A percentile compares a stretch with the other conserved stretches of the same genome.
Evolutionary conservation across 1,140 invertebrate species (phyloP).

Genomic region (Copidosoma floridanum): DNA sequence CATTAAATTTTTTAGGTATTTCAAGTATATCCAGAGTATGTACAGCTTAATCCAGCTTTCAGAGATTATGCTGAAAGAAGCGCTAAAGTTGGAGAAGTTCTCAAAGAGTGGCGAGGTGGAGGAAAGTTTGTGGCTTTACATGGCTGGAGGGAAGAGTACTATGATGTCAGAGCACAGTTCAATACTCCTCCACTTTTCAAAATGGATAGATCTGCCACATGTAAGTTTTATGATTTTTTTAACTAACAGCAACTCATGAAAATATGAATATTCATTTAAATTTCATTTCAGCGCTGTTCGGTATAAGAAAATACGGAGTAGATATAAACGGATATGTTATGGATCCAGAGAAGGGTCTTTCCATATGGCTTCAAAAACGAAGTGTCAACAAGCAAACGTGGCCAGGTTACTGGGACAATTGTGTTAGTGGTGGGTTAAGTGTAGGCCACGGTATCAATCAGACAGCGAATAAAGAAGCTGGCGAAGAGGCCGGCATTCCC

Average conservation of each 20-base stretch:
- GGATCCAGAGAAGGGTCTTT: constrained; percentile 78
- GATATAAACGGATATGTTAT: constrained; percentile 91
- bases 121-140: constrained; percentile 70
- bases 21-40: constrained; percentile 66
- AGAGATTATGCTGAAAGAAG: constrained; percentile 79
- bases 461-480: constrained; percentile 89
- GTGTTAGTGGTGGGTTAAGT: constrained; percentile 89
- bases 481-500: constrained; percentile 88
- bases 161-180: constrained; percentile 76
- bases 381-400: constrained; percentile 90
- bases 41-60: constrained; percentile 81
- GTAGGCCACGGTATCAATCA: constrained; percentile 83
- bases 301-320: constrained; percentile 89
- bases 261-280: neutral
- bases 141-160: constrained; percentile 92
- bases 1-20: constrained; percentile 69
- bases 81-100: constrained; percentile 73
- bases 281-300: constrained; percentile 71
- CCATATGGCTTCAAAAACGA: constrained; percentile 90
- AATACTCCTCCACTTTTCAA: constrained; percentile 73
- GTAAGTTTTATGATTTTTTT: constrained; percentile 54
- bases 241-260: neutral
- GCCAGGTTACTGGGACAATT: constrained; percentile 93
- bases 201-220: constrained; percentile 89
- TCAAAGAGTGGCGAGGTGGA: constrained; percentile 66